Conservation (phyloP, 1,140 invertebrate genomes). For the Macrotrachela quadricornifera region DNA sequence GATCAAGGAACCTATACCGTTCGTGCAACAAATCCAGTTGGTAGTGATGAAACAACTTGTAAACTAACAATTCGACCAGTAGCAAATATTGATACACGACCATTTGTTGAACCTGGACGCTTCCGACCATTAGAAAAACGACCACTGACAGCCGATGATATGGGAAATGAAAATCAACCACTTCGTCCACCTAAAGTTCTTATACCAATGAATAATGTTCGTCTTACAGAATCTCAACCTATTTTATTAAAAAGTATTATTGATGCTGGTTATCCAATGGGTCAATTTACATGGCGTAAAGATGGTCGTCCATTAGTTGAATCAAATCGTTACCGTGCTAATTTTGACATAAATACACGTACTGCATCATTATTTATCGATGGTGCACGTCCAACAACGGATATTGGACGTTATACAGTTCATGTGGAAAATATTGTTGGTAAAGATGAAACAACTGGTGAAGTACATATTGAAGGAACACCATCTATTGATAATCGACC, state of each 20-base stretch:
- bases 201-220: constrained; percentile 10
- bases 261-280: constrained; percentile 12
- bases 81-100: not conserved
- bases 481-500: constrained; percentile 1
- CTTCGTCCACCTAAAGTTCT: not conserved
- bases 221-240: constrained; percentile 25
- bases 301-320: not conserved
- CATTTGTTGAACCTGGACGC: no score
- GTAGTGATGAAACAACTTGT: not conserved
- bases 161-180: constrained; percentile 44
- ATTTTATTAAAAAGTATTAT: constrained; percentile 30
- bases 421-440: not conserved
- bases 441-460: not conserved
- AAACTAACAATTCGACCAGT: not conserved
- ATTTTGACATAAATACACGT: constrained; percentile 6
- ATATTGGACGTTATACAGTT: constrained; percentile 2
- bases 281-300: constrained; percentile 7
- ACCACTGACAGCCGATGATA: constrained; percentile 56
- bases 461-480: not conserved
- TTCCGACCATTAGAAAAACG: constrained; percentile 40
- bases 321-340: not conserved
- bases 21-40: constrained; percentile 2
- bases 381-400: not conserved
- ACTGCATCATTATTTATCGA: constrained; percentile 8
- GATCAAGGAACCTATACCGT: constrained; percentile 64